A percentile compares a stretch with the other conserved stretches of the same genome.
Conservation (phyloP, 2,888 invertebrate genomes). For the Tiphia femorata region DNA sequence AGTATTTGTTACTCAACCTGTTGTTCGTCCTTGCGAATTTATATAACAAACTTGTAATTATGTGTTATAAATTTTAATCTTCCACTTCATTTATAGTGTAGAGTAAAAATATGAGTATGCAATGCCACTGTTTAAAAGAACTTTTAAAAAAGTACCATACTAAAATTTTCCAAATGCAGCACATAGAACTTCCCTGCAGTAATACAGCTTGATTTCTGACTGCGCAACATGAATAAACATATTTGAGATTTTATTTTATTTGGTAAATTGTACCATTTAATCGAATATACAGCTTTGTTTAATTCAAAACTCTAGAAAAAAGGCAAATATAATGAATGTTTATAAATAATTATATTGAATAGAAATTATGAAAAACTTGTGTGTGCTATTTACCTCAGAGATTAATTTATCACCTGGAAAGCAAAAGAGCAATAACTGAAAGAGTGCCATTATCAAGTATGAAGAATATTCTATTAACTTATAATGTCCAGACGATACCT, state of each 20-base stretch:
- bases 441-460: conserved; percentile 55
- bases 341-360: conserved; percentile 1
- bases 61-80: background rate
- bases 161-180: conserved; percentile 54
- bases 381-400: conserved; percentile 39
- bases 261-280: conserved; percentile 46
- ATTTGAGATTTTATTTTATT: conserved; percentile 34
- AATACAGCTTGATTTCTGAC: conserved; percentile 48
- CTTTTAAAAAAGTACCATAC: conserved; percentile 32
- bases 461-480: conserved; percentile 45
- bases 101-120: too few species aligned
- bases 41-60: conserved; percentile 7
- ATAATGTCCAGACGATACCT: conserved; percentile 37
- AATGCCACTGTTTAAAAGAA: background rate
- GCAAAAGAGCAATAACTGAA: conserved; percentile 54
- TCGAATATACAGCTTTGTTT: conserved; percentile 40
- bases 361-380: conserved; percentile 5
- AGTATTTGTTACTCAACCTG: too few species aligned
- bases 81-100: too few species aligned
- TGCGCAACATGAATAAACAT: conserved; percentile 44
- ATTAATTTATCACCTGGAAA: conserved; percentile 55
- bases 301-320: conserved; percentile 43
- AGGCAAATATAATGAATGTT: conserved; percentile 7
- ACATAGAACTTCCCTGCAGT: conserved; percentile 54
- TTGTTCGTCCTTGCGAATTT: conserved; percentile 10